phyloP scores from a whole-genome alignment of 2,888 invertebrate genomes.

The Agrochola litura region DNA sequence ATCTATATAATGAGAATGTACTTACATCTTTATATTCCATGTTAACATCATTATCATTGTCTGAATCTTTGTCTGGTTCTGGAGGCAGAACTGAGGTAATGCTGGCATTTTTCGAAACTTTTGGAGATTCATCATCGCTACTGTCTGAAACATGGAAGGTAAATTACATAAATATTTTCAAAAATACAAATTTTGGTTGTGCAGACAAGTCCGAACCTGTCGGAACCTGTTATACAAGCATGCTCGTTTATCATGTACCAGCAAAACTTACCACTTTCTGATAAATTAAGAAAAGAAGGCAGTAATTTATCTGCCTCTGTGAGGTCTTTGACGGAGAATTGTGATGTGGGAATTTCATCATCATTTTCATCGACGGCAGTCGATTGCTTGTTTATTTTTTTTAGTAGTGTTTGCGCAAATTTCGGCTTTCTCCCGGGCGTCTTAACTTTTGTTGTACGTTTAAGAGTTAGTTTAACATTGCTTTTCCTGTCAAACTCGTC shows the following conservation, averaged over 20 bases:
- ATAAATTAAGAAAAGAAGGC: conserved; percentile 85
- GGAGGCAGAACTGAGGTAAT: conserved; percentile 47
- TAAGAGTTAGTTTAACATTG: conserved; percentile 50
- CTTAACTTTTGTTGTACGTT: conserved; percentile 51
- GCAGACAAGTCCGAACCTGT: conserved; percentile 25
- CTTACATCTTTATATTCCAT: conserved; percentile 85
- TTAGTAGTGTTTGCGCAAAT: conserved; percentile 77
- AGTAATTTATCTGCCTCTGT: conserved; percentile 86
- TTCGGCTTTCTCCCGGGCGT: conserved; percentile 68
- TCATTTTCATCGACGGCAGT: conserved; percentile 65
- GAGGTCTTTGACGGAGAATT: conserved; percentile 84
- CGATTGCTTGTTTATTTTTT: conserved; percentile 78
- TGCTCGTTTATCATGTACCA: background rate
- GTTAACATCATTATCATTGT: conserved; percentile 74
- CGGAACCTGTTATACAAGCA: conserved; percentile 2
- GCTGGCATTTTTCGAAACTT: conserved; percentile 55
- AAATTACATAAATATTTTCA: background rate
- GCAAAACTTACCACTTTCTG: conserved; percentile 86
- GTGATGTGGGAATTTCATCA: conserved; percentile 63
- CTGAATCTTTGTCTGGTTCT: conserved; percentile 66
- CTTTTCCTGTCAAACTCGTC: conserved; percentile 77
- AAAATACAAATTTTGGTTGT: background rate
- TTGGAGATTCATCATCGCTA: conserved; percentile 84
- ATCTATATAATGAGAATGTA: conserved; percentile 34
- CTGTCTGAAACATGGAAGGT: conserved; percentile 76